Evolutionary conservation across 2,797 vertebrate genomes (phyloP).

Genomic region (Carcharodon carcharias): DNA sequence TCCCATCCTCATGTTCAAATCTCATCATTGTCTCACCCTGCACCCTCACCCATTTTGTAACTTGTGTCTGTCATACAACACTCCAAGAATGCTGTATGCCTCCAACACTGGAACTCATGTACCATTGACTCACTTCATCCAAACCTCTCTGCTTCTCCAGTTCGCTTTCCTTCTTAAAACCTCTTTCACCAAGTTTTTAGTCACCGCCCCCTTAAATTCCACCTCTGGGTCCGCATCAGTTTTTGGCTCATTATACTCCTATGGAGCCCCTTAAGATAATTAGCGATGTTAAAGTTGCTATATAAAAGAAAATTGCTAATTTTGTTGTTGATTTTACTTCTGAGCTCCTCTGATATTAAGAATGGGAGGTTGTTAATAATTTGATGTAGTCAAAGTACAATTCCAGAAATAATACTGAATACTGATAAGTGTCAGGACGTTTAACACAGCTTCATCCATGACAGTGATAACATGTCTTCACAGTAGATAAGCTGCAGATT

Average conservation of each 20-base stretch:
- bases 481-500: neutral
- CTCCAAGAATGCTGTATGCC: neutral
- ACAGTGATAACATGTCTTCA: neutral
- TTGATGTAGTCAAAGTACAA: neutral
- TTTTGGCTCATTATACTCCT: neutral
- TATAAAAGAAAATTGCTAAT: neutral
- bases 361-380: neutral
- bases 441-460: neutral
- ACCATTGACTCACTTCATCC: neutral
- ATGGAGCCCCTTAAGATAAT: neutral
- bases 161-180: neutral
- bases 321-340: neutral
- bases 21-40: neutral
- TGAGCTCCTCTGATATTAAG: neutral
- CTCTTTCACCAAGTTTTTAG: neutral
- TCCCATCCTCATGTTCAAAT: neutral
- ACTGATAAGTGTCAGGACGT: no score
- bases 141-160: neutral
- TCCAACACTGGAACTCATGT: neutral
- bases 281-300: neutral
- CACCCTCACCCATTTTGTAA: neutral
- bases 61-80: neutral
- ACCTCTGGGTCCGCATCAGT: neutral
- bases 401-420: neutral
- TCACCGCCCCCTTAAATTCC: neutral